phyloP scores from a whole-genome alignment of 2,888 invertebrate species.

The Conchocele bisecta region DNA sequence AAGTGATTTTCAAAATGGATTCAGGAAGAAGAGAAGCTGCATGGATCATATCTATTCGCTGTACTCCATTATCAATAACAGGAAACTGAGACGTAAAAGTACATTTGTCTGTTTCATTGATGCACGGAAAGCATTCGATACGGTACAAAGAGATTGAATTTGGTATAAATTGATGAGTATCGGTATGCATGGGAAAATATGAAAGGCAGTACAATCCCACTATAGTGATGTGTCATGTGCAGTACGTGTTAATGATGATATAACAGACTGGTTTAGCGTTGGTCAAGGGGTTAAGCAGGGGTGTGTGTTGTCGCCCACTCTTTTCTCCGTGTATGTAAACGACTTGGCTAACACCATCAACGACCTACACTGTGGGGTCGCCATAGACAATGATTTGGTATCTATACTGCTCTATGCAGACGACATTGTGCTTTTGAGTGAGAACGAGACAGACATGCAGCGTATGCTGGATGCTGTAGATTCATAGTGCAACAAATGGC shows the following conservation, averaged over 20 bases:
- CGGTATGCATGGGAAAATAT: slow-evolving; percentile 31
- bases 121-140: slow-evolving; percentile 36
- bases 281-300: slow-evolving; percentile 34
- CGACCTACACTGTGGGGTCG: slow-evolving; percentile 3
- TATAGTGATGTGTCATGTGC: slow-evolving; percentile 3
- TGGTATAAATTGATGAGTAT: slow-evolving; percentile 14
- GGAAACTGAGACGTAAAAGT: neutral
- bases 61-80: slow-evolving; percentile 19
- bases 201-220: slow-evolving; percentile 22
- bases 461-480: slow-evolving; percentile 13
- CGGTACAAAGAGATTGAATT: slow-evolving; percentile 21
- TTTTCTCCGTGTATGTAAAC: slow-evolving; percentile 35
- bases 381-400: slow-evolving; percentile 1
- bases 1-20: slow-evolving; percentile 40
- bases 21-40: slow-evolving; percentile 20
- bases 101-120: slow-evolving; percentile 34
- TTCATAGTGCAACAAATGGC: slow-evolving; percentile 25
- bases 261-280: slow-evolving; percentile 28
- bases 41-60: slow-evolving; percentile 32
- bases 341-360: slow-evolving; percentile 24
- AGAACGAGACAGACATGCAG: slow-evolving; percentile 13
- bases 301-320: slow-evolving; percentile 22
- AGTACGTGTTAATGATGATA: slow-evolving; percentile 10
- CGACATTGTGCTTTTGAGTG: slow-evolving; percentile 31
- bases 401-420: slow-evolving; percentile 31